Percentiles rank a stretch among this genome's conserved stretches.
Conservation (phyloP, 2,888 invertebrate genomes). For the Baronia brevicornis region DNA sequence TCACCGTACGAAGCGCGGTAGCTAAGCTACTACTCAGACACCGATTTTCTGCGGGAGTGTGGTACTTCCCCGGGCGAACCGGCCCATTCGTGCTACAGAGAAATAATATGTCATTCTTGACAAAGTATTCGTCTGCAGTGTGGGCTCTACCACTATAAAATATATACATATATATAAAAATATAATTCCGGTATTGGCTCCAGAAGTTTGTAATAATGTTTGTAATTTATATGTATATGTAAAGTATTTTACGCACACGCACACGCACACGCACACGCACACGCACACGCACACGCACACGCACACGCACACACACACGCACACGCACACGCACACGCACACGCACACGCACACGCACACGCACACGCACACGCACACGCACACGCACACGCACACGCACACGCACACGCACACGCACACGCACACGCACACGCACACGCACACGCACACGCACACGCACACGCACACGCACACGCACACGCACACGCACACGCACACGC, state of each 20-base stretch:
- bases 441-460: background rate
- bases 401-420: background rate
- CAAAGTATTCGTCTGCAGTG: no score
- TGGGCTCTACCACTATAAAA: no score
- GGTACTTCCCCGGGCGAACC: no score
- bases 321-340: background rate
- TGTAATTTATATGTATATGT: no score
- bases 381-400: background rate
- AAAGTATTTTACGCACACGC: background rate
- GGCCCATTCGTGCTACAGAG: no score
- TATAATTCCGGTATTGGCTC: no score
- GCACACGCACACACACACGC: background rate
- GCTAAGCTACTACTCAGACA: no score
- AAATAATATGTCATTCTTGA: no score
- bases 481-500: background rate
- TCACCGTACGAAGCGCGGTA: no score
- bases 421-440: background rate
- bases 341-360: background rate
- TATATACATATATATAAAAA: no score
- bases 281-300: background rate
- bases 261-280: background rate
- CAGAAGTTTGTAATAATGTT: no score
- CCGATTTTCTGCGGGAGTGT: no score
- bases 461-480: background rate
- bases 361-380: background rate